Base-by-base conservation (phyloP, 2,113 vertebrate species). In the Bujurquina vittata region DNA sequence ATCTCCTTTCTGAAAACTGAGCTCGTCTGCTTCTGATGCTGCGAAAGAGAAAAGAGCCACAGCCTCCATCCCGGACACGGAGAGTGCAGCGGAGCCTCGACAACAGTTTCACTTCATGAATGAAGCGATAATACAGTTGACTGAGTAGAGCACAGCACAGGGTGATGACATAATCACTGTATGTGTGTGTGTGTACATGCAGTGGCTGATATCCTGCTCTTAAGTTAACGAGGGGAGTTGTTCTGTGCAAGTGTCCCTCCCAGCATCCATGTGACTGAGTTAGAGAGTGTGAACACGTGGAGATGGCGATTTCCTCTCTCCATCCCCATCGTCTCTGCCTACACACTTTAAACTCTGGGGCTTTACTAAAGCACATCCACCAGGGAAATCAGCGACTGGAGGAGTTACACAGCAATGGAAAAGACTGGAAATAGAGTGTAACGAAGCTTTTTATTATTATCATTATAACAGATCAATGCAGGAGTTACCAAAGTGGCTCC, bases 1-100 rank as follows among this genome's bases (percentile, higher is more conserved):
- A 88, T 99, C 97, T 1, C 97, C 97, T 91, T 97, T 98, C 67
- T 91, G 96, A 83, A 99, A 98, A 74, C 96, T 95, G 86, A 99
- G 94, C 92, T 98, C 96, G 0, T 98, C 97, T 10, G 94, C 93
- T 90, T 97, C 97, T 0, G 95, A 95, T 0, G 97, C 94, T 87
- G 96, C 91, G 88, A 98, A 99, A 81, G 91, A 96, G 95, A 98
- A 98, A 40, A 98, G 94, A 56, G 97, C 97, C 88, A 97, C 91
- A 0, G 97, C 97, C 92, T 99, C 98, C 98, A 99, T 97, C 49
- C 57, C 77, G 88, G 40, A 58, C 20, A 52, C 2, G 5, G 73
- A 88, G 49, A 5, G 2, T 17, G 57, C 74, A 59, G 65, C 17
- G 5, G 17, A 62, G 62, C 69, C 26, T 54, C 15, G 5, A 65